Percentiles rank a stretch among this genome's conserved stretches.
Conservation (phyloP, 1,140 invertebrate species). For the Stegodyphus mimosarum region DNA sequence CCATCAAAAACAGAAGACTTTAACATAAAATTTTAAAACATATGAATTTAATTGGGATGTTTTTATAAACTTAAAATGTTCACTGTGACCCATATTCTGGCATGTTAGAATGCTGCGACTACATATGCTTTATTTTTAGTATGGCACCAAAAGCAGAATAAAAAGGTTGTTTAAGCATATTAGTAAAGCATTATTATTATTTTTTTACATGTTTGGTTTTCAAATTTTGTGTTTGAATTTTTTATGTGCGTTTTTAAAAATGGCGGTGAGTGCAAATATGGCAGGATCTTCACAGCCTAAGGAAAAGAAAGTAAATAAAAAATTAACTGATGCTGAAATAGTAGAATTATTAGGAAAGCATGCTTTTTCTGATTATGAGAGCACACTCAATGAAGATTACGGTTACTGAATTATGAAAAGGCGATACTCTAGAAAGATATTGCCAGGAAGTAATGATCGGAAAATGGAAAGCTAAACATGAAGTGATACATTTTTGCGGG, state of each 20-base stretch:
- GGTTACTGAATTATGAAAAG: slow-evolving; percentile 20
- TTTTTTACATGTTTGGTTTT: neutral
- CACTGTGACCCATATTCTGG: neutral
- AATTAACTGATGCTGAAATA: neutral
- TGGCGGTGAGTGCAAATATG: too few species aligned
- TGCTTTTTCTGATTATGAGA: slow-evolving; percentile 2
- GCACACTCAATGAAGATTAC: neutral
- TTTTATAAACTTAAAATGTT: too few species aligned
- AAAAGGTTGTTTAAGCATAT: neutral
- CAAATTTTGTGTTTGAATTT: neutral
- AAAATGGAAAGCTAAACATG: slow-evolving; percentile 19
- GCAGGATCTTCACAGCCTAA: neutral
- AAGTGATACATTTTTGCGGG: slow-evolving; percentile 18
- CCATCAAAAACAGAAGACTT: too few species aligned
- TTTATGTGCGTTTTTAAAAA: neutral
- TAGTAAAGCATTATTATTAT: neutral
- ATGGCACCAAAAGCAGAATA: neutral
- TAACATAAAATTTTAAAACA: too few species aligned
- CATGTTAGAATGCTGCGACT: neutral
- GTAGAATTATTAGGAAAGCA: too few species aligned
- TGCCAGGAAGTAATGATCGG: slow-evolving; percentile 4
- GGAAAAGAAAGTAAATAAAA: slow-evolving; percentile 17
- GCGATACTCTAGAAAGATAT: slow-evolving; percentile 9
- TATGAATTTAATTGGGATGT: too few species aligned
- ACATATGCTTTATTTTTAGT: neutral